These are phyloP conservation scores for Sebastes umbrosus DNA, from an alignment of 2,797 vertebrate genomes.

Conservation along the genomic window DNA sequence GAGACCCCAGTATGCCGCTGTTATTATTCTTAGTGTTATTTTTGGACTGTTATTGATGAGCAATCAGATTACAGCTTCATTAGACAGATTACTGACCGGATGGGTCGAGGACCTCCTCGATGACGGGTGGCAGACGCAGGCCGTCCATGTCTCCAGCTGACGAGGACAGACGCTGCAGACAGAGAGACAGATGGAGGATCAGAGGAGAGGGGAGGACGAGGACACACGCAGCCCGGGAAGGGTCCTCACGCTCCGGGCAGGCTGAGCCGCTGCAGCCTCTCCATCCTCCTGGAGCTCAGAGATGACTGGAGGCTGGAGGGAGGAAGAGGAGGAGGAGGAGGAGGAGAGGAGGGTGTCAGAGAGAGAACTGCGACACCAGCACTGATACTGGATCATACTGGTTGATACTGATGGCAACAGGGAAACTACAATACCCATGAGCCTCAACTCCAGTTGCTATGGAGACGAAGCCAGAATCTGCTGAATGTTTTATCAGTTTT, in stretches of 20 bases:
- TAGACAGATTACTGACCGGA: slow-evolving; percentile 62
- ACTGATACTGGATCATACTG: not conserved
- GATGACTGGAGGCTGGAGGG: not conserved
- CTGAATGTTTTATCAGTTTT: not conserved
- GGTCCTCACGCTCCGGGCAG: slow-evolving; percentile 41
- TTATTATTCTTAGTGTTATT: too few relatives aligned
- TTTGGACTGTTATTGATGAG: not conserved
- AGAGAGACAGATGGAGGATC: not conserved
- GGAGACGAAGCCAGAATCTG: not conserved
- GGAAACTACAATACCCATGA: not conserved
- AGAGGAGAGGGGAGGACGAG: not conserved
- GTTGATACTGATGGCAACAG: not conserved
- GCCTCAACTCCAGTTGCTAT: not conserved
- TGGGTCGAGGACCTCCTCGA: slow-evolving; percentile 81
- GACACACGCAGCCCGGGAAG: slow-evolving; percentile 11
- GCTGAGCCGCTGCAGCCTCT: slow-evolving; percentile 30
- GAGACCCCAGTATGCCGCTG: too few relatives aligned
- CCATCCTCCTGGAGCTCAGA: slow-evolving; percentile 61
- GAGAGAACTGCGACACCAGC: slow-evolving; percentile 28
- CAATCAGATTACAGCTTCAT: not conserved
- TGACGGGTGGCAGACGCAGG: slow-evolving; percentile 82
- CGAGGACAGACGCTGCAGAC: slow-evolving; percentile 29
- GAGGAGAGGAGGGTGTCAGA: not conserved
- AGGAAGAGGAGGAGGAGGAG: not conserved
- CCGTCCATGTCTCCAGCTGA: slow-evolving; percentile 75